Conservation (phyloP, 1,140 invertebrate species). For the Zophobas atratus region DNA sequence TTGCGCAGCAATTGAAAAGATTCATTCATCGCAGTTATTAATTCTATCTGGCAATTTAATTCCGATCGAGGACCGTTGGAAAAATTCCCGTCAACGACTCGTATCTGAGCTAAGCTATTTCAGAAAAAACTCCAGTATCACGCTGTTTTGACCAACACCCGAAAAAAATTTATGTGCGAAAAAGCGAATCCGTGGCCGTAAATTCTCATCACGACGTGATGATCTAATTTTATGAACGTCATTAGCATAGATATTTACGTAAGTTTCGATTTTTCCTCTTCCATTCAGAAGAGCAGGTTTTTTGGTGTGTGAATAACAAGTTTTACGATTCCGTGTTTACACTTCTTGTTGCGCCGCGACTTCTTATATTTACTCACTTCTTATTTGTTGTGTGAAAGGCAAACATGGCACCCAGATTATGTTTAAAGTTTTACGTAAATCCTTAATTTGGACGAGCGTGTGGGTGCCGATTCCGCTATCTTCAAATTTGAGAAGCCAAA, state of each 20-base stretch:
- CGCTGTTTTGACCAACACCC: neutral
- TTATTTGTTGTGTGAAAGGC: conserved; percentile 26
- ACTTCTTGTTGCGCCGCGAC: neutral
- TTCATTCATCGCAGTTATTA: neutral
- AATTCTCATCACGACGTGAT: conserved; percentile 7
- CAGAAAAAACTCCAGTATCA: neutral
- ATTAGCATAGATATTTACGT: conserved; percentile 11
- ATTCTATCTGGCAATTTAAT: neutral
- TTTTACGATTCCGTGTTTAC: conserved; percentile 15
- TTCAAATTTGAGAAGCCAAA: too few species aligned
- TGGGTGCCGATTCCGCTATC: neutral
- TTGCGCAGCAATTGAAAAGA: neutral
- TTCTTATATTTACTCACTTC: neutral
- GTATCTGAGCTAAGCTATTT: too few species aligned
- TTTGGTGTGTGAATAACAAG: neutral
- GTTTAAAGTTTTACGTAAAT: conserved; percentile 11
- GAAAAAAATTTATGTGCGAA: conserved; percentile 32
- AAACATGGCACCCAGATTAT: conserved; percentile 3
- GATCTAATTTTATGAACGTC: conserved; percentile 23
- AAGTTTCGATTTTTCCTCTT: conserved; percentile 19
- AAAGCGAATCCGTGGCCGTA: conserved; percentile 6
- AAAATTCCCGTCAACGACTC: conserved; percentile 4
- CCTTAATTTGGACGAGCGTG: conserved; percentile 12
- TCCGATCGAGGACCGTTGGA: neutral
- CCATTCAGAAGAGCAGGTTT: conserved; percentile 5